These are phyloP conservation scores for Euplexia lucipara DNA, from an alignment of 2,888 invertebrate genomes.

Conservation along the genomic window DNA sequence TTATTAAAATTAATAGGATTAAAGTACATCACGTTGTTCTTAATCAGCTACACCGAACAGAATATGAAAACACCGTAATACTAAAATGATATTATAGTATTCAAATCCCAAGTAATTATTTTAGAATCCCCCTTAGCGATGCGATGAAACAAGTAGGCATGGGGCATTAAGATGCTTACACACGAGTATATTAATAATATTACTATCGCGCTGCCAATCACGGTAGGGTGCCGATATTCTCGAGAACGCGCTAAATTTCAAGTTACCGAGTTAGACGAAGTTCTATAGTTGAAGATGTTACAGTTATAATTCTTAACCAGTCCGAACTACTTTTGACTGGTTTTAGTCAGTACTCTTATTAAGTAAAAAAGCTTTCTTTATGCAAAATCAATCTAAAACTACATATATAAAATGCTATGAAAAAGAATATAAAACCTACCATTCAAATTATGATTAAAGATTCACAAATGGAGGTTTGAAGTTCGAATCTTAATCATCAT, in stretches of 20 bases:
- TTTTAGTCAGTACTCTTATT: too few species aligned
- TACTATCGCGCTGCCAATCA: constrained; percentile 56
- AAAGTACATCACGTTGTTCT: background rate
- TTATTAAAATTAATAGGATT: constrained; percentile 24
- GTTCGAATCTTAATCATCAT: too few species aligned
- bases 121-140: constrained; percentile 26
- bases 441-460: too few species aligned
- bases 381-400: too few species aligned
- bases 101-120: constrained; percentile 47
- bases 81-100: constrained; percentile 35
- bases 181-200: constrained; percentile 59
- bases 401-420: too few species aligned
- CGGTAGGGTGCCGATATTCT: constrained; percentile 60
- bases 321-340: too few species aligned
- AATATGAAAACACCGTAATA: constrained; percentile 23
- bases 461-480: too few species aligned
- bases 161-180: constrained; percentile 48
- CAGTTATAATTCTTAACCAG: too few species aligned
- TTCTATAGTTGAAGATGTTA: constrained; percentile 39
- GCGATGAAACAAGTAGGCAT: constrained; percentile 35
- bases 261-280: constrained; percentile 60
- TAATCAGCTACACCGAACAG: background rate
- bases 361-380: too few species aligned
- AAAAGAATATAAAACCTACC: too few species aligned
- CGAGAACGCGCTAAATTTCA: constrained; percentile 64